phyloP scores from a whole-genome alignment of 2,113 vertebrate species.

The Cyprinodon variegatus region DNA sequence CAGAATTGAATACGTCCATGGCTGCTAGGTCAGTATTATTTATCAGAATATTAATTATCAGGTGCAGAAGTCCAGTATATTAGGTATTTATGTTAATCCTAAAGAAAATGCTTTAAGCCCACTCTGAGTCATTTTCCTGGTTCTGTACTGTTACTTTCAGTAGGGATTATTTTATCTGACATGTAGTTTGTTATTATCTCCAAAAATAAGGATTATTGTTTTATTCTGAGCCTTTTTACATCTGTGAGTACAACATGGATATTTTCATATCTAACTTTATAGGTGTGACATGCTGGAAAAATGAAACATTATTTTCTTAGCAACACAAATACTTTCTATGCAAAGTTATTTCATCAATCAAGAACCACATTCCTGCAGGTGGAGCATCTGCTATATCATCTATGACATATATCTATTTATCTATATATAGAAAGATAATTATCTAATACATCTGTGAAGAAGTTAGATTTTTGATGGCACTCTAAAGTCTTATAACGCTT shows the following conservation, averaged over 20 bases:
- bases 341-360: slow-evolving; percentile 67
- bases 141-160: slow-evolving; percentile 45
- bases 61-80: slow-evolving; percentile 55
- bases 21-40: slow-evolving; percentile 74
- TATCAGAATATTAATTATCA: slow-evolving; percentile 70
- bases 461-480: slow-evolving; percentile 11
- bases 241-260: slow-evolving; percentile 40
- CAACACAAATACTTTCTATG: slow-evolving; percentile 75
- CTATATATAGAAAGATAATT: slow-evolving; percentile 47
- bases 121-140: slow-evolving; percentile 70
- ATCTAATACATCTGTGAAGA: slow-evolving; percentile 50
- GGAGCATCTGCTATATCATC: slow-evolving; percentile 43
- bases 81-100: slow-evolving; percentile 51
- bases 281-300: slow-evolving; percentile 51
- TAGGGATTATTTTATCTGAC: slow-evolving; percentile 19
- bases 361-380: slow-evolving; percentile 59
- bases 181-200: slow-evolving; percentile 32
- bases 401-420: slow-evolving; percentile 40
- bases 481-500: slow-evolving; percentile 26
- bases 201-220: slow-evolving; percentile 32
- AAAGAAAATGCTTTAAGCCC: slow-evolving; percentile 52
- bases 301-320: slow-evolving; percentile 65
- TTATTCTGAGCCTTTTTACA: slow-evolving; percentile 29
- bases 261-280: slow-evolving; percentile 57
- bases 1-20: slow-evolving; percentile 65